These are phyloP conservation scores for Teleogryllus occipitalis DNA, from an alignment of 1,140 invertebrate genomes.

Conservation along the genomic window DNA sequence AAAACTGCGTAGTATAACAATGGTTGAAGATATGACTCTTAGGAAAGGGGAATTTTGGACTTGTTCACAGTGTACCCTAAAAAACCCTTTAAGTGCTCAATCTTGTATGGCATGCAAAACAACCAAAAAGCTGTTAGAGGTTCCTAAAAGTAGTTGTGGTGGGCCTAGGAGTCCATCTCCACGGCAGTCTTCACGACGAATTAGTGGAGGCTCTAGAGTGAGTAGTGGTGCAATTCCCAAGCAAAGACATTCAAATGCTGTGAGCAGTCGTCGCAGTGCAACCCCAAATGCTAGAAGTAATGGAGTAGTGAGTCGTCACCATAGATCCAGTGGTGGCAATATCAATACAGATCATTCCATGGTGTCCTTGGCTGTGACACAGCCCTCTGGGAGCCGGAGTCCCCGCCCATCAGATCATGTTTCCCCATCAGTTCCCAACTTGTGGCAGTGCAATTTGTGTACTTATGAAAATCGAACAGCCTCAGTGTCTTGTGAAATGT, in stretches of 20 bases:
- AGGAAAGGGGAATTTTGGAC: constrained; percentile 67
- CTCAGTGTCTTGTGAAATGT: constrained; percentile 70
- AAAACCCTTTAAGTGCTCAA: constrained; percentile 62
- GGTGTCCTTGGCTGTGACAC: neutral
- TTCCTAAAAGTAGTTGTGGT: constrained; percentile 23
- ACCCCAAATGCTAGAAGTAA: constrained; percentile 19
- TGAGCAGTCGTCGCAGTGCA: constrained; percentile 3
- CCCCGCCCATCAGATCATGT: neutral
- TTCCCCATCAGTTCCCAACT: constrained; percentile 26
- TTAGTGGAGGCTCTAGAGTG: constrained; percentile 16
- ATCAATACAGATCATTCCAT: neutral
- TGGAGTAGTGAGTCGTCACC: constrained; percentile 19
- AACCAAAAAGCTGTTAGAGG: constrained; percentile 31
- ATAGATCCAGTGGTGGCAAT: constrained; percentile 1
- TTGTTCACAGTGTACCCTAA: constrained; percentile 69
- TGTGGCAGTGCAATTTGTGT: constrained; percentile 71
- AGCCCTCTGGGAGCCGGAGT: constrained; percentile 1
- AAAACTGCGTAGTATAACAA: constrained; percentile 56
- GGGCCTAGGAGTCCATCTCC: constrained; percentile 38
- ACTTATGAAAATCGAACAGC: constrained; percentile 69
- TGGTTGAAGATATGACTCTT: constrained; percentile 56
- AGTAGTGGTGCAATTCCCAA: constrained; percentile 32
- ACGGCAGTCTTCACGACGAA: constrained; percentile 26
- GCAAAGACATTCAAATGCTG: constrained; percentile 22
- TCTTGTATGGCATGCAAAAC: constrained; percentile 74